Conservation (phyloP, 1,140 invertebrate genomes). For the Pachyrhynchus sulphureomaculatus region DNA sequence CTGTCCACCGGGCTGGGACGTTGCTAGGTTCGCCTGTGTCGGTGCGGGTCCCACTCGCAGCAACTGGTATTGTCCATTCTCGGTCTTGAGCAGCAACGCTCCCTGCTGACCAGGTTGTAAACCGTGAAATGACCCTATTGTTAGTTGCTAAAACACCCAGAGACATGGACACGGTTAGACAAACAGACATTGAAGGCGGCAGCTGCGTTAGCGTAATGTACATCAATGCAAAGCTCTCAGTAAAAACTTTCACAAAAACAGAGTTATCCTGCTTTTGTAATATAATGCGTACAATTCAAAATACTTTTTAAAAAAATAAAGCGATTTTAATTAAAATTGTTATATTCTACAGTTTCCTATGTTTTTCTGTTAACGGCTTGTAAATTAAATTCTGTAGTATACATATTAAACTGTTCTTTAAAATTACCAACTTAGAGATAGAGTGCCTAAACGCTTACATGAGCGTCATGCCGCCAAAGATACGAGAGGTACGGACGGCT, state of each 20-base stretch:
- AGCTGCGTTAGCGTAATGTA: not conserved
- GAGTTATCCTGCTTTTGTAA: no score
- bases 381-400: no score
- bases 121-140: conserved; percentile 79
- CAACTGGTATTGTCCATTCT: conserved; percentile 92
- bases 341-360: no score
- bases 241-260: not conserved
- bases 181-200: conserved; percentile 1
- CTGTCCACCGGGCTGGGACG: conserved; percentile 54
- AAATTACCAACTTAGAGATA: no score
- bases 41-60: conserved; percentile 81
- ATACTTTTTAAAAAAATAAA: no score
- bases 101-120: conserved; percentile 80
- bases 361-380: no score
- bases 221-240: not conserved
- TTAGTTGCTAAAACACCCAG: conserved; percentile 61
- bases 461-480: no score
- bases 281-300: no score
- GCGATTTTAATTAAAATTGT: no score
- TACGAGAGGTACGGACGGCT: no score
- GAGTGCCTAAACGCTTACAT: no score
- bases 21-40: conserved; percentile 58
- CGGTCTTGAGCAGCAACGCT: conserved; percentile 88
- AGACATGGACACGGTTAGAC: conserved; percentile 37
- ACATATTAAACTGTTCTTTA: no score